Base-by-base conservation (phyloP, 1,140 invertebrate species). In the Macrobrachium nipponense region DNA sequence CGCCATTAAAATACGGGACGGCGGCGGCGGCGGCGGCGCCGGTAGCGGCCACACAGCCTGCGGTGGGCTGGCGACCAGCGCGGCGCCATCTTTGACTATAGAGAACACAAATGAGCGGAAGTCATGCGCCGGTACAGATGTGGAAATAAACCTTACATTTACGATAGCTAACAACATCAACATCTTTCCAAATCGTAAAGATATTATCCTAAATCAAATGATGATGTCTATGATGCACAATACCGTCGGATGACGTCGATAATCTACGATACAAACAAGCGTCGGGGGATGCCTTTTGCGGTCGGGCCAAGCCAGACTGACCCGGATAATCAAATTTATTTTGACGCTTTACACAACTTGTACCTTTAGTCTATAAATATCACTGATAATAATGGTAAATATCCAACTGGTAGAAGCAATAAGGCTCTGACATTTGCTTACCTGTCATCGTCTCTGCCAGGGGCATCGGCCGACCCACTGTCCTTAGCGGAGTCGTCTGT, bases 401-500 rank as follows among this genome's bases (percentile, higher is more conserved):
- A 36, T 64, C 5, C 36, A 43, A n/a, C 5, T 68, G 27, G 23
- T 10, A 68, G 10, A 14, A 60, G 20, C 14, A 20, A 14, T 51
- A 5, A 43, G 61, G 18, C 61, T n/a, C 17, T 43, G 17, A 36
- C 27, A 51, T 12, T 51, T 6, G 18, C 82, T n/a, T 80, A 86
- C 84, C 84, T 86, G 68, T 86, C 84, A 51, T 86, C 84, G 59
- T 86, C 84, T 36, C 84, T 59, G 59, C 84, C 84, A 14, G 84
- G 84, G 14, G 84, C 84, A 68, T 86, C 84, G 6, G 84, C 84
- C n/a, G 84, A 77, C 12, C 84, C 84, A 43, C 84, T 86, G 68
- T 86, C 84, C 66, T 15, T 75, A 11, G 62, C 44, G 7, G 17
- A 20, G 23, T 60, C 84, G 5, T 79, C 58, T n/a, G 27, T 72